phyloP scores from a whole-genome alignment of 2,888 invertebrate species.

The Seira musarum region DNA sequence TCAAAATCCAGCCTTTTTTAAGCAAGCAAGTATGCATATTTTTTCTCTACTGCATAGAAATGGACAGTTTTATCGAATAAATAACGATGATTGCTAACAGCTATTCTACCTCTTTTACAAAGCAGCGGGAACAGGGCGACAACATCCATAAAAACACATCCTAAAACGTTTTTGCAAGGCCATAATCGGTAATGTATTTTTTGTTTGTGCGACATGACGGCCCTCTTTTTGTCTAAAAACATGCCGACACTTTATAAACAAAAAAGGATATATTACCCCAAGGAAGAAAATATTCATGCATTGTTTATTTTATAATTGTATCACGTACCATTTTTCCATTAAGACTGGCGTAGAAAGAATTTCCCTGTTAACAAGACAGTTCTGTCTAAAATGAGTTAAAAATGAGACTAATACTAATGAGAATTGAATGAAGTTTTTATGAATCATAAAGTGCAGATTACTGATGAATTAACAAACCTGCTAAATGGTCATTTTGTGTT shows the following conservation, averaged over 20 bases:
- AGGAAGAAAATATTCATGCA: background rate
- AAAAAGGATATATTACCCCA: background rate
- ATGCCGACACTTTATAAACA: slow-evolving; percentile 4
- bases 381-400: background rate
- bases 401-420: background rate
- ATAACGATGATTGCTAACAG: background rate
- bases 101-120: background rate
- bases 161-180: background rate
- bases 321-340: slow-evolving; percentile 1
- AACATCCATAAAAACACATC: background rate
- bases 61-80: background rate
- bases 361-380: background rate
- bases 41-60: background rate
- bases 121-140: background rate
- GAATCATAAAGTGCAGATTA: too few species aligned
- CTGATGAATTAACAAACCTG: too few species aligned
- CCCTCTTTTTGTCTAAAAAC: background rate
- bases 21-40: background rate
- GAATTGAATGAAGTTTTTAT: too few species aligned
- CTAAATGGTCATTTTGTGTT: too few species aligned
- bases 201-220: background rate
- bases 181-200: slow-evolving; percentile 6
- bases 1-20: background rate
- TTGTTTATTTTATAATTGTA: background rate
- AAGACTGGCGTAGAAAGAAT: background rate